Conservation (phyloP, 2,113 vertebrate genomes). For the Quiscalus mexicanus region DNA sequence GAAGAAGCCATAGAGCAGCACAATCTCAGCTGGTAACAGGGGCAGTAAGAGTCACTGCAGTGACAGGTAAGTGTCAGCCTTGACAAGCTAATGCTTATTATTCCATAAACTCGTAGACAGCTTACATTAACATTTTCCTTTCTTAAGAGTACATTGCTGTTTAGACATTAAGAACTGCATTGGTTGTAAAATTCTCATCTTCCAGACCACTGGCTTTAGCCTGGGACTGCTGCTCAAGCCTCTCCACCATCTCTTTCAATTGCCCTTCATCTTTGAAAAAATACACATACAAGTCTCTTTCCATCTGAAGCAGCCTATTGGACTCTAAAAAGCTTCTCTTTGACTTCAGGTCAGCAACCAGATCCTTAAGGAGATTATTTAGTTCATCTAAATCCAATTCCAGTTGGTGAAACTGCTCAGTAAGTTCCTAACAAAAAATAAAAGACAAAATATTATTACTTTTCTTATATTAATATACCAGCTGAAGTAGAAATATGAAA, state of each 20-base stretch:
- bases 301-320: conserved; percentile 75
- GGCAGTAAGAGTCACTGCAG: background rate
- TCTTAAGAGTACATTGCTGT: background rate
- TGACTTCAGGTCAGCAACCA: conserved; percentile 81
- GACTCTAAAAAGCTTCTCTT: conserved; percentile 83
- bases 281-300: conserved; percentile 88
- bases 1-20: background rate
- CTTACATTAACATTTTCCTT: background rate
- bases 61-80: background rate
- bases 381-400: conserved; percentile 80
- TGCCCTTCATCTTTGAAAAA: conserved; percentile 83
- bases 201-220: conserved; percentile 48
- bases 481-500: background rate
- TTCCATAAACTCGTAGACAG: background rate
- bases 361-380: conserved; percentile 79
- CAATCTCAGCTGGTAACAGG: background rate
- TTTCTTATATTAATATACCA: background rate
- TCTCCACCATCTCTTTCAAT: conserved; percentile 83
- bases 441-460: background rate
- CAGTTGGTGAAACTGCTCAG: conserved; percentile 75
- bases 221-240: conserved; percentile 77
- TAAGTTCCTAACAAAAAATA: conserved; percentile 80
- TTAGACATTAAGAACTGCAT: background rate
- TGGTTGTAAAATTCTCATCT: background rate
- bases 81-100: background rate